phyloP scores from a whole-genome alignment of 2,888 invertebrate species.

The Pristionchus mayeri region DNA sequence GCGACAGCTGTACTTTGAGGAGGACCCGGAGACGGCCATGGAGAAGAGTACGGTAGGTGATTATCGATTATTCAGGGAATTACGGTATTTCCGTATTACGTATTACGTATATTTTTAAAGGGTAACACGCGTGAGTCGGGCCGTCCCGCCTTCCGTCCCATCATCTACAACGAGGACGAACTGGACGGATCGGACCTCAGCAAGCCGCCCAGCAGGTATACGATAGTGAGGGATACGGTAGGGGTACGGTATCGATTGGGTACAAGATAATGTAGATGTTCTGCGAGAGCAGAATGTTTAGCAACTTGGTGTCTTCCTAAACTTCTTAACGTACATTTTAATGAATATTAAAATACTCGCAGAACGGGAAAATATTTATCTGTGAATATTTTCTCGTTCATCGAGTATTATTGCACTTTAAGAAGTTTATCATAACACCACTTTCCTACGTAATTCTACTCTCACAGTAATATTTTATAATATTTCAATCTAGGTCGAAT shows the following conservation, averaged over 20 bases:
- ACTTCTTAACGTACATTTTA: too few species aligned
- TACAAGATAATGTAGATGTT: too few species aligned
- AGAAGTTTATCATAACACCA: too few species aligned
- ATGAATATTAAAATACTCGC: too few species aligned
- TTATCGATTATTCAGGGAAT: neutral
- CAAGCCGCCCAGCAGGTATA: constrained; percentile 64
- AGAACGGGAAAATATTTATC: too few species aligned
- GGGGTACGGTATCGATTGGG: constrained; percentile 2
- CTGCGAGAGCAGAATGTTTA: too few species aligned
- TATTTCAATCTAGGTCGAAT: too few species aligned
- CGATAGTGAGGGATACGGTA: constrained; percentile 14
- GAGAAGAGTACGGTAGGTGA: constrained; percentile 34
- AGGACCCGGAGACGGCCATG: constrained; percentile 24
- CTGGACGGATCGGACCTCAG: constrained; percentile 63
- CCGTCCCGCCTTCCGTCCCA: constrained; percentile 59
- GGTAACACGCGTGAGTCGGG: constrained; percentile 51
- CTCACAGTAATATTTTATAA: too few species aligned
- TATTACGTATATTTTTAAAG: neutral
- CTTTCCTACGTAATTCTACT: too few species aligned
- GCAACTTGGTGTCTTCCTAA: too few species aligned
- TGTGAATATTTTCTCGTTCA: too few species aligned
- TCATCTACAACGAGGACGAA: constrained; percentile 71
- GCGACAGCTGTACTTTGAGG: constrained; percentile 45
- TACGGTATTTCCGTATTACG: neutral
- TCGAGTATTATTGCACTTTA: too few species aligned